Percentiles rank a stretch among this genome's conserved stretches.
These are phyloP conservation scores for Seriola dumerili DNA, from an alignment of 2,113 vertebrate species.

Conservation along the genomic window DNA sequence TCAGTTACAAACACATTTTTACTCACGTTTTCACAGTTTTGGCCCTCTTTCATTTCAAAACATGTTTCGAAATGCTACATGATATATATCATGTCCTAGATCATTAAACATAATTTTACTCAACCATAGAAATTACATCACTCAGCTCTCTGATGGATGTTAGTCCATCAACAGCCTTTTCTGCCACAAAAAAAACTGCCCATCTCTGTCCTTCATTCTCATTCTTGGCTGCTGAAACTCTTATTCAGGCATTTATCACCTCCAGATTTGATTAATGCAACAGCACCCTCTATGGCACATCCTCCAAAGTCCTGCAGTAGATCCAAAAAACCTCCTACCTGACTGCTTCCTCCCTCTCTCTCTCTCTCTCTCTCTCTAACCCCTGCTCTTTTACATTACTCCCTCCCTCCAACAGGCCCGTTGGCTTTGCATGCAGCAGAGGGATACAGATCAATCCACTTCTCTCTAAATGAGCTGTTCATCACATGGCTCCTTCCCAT, in stretches of 20 bases:
- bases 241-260: slow-evolving; percentile 57
- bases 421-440: slow-evolving; percentile 49
- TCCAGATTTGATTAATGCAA: slow-evolving; percentile 68
- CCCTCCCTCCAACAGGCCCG: slow-evolving; percentile 16
- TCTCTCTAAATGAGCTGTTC: slow-evolving; percentile 26
- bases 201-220: slow-evolving; percentile 40
- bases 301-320: slow-evolving; percentile 41
- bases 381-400: slow-evolving; percentile 40
- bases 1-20: background rate
- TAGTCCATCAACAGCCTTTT: slow-evolving; percentile 28
- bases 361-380: slow-evolving; percentile 11
- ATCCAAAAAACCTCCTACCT: slow-evolving; percentile 8
- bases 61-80: background rate
- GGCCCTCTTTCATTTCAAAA: background rate
- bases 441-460: slow-evolving; percentile 48
- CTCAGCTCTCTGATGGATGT: slow-evolving; percentile 10
- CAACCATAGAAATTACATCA: background rate
- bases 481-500: slow-evolving; percentile 9
- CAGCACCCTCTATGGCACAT: slow-evolving; percentile 67
- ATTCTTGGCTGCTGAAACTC: slow-evolving; percentile 50
- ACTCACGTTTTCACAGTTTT: background rate
- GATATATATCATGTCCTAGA: background rate
- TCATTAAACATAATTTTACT: background rate
- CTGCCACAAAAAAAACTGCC: background rate
- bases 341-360: slow-evolving; percentile 10